These are phyloP conservation scores for Felis chaus DNA, from an alignment of 2,113 vertebrate species.

Conservation along the genomic window DNA sequence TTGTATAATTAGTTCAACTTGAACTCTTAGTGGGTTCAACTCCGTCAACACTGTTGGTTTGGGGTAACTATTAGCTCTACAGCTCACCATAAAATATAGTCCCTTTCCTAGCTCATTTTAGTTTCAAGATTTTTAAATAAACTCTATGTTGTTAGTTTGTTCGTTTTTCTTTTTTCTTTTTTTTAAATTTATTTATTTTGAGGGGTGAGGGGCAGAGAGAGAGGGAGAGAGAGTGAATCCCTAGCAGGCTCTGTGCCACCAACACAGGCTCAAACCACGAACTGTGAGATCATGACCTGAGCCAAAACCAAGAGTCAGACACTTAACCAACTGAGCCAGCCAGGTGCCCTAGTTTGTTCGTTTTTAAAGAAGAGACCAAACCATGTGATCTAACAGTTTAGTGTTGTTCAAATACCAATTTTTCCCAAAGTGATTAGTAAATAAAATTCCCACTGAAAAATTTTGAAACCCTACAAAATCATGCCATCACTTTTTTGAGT, in stretches of 20 bases:
- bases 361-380: neutral
- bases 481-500: neutral
- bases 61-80: neutral
- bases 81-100: neutral
- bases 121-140: neutral
- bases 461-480: neutral
- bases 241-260: too few species aligned
- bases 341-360: too few species aligned
- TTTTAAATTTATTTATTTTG: too few species aligned
- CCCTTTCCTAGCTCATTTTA: neutral
- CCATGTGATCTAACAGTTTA: neutral
- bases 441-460: neutral
- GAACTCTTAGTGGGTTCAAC: neutral
- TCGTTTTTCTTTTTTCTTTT: too few species aligned
- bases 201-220: too few species aligned
- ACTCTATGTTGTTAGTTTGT: neutral
- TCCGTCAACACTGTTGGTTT: neutral
- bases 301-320: too few species aligned
- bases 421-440: neutral
- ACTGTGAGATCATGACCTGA: too few species aligned
- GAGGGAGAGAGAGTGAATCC: too few species aligned
- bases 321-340: too few species aligned
- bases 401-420: neutral
- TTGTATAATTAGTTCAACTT: neutral
- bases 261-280: too few species aligned